Evolutionary conservation across 2,797 vertebrate species (phyloP).

Genomic region (Etheostoma perlongum): DNA sequence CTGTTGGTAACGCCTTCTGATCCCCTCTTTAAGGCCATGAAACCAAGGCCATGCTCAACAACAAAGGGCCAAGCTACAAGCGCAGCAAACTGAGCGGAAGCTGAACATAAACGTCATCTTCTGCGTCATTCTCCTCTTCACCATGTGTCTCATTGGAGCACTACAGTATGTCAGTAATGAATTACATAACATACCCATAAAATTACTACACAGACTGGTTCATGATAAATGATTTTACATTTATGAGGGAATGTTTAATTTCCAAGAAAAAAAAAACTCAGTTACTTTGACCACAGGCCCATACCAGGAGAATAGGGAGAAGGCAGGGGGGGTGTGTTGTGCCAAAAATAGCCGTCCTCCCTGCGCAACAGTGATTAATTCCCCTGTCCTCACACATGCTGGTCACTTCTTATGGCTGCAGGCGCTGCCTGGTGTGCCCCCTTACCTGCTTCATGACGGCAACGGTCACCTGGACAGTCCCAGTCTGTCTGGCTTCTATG

Average conservation of each 20-base stretch:
- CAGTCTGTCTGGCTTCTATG: conserved; percentile 88
- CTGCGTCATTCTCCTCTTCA: conserved; percentile 90
- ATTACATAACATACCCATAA: conserved; percentile 46
- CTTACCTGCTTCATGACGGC: conserved; percentile 87
- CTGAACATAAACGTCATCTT: conserved; percentile 91
- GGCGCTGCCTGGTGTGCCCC: conserved; percentile 81
- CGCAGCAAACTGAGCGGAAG: conserved; percentile 93
- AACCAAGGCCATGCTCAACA: conserved; percentile 97
- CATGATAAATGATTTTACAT: conserved; percentile 56
- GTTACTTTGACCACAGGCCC: conserved; percentile 51
- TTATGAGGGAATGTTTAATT: conserved; percentile 50
- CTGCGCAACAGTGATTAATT: conserved; percentile 67
- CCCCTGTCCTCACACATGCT: conserved; percentile 75
- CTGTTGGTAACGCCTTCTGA: conserved; percentile 28
- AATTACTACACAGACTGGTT: conserved; percentile 34
- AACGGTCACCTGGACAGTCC: conserved; percentile 80
- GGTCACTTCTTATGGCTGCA: conserved; percentile 90
- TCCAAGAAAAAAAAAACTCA: conserved; percentile 32
- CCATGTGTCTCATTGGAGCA: conserved; percentile 93
- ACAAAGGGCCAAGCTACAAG: conserved; percentile 91
- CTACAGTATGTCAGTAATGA: conserved; percentile 87
- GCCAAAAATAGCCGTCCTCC: conserved; percentile 67
- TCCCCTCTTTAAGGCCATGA: conserved; percentile 89
- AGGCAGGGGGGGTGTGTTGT: conserved; percentile 42
- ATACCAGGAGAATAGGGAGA: conserved; percentile 30